Base-by-base conservation (phyloP, 2,888 invertebrate species). In the Tortrix viridana region DNA sequence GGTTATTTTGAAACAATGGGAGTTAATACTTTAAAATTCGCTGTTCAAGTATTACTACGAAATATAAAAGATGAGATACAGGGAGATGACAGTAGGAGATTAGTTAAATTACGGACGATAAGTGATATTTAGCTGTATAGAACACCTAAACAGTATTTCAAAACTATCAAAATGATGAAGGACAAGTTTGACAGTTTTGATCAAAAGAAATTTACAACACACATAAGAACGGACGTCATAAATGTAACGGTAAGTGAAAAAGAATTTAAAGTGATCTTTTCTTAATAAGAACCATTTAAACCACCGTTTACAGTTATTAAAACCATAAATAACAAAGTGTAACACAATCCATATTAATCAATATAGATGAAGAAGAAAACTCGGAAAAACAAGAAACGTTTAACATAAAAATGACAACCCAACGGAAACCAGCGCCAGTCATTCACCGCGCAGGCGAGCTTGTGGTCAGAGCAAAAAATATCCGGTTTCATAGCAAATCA, bases 391-490 rank as follows among this genome's bases (percentile, higher is more conserved):
- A 14, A 19, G 57, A 12, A 58, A 22, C 49, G 5, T 22, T 63
- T 63, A 63, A 20, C 47, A 58, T 58, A 32, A 63, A 57, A 63
- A 63, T 58, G 46, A 62, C 44, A 26, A 23, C 18, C 61, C 12
- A 57, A 47, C 57, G 57, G 62, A 52, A 63, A 53, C 56, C 46
- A 7, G 26, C 43, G 47, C 26, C 50, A 48, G 52, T 63, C 63
- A 67, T 55, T 60, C 59, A 52, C 44, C 14, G 67, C 69, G 67
- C 58, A 65, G 68, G 12, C 32, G 32, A 3, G 69, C 73, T 74
- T 74, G 73, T 73, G 82, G 83, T 82, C 78, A 80, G 57, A 66
- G 73, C 78, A 84, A 83, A 86, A 85, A 77, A 68, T 74, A 84
- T 81, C 78, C 73, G 72, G 73, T 83, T 81, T 81, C 78, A 75